Evolutionary conservation across 2,797 vertebrate genomes (phyloP), one percentile per base, ranked within the genome.

Genomic region (Pogoniulus pusillus): DNA sequence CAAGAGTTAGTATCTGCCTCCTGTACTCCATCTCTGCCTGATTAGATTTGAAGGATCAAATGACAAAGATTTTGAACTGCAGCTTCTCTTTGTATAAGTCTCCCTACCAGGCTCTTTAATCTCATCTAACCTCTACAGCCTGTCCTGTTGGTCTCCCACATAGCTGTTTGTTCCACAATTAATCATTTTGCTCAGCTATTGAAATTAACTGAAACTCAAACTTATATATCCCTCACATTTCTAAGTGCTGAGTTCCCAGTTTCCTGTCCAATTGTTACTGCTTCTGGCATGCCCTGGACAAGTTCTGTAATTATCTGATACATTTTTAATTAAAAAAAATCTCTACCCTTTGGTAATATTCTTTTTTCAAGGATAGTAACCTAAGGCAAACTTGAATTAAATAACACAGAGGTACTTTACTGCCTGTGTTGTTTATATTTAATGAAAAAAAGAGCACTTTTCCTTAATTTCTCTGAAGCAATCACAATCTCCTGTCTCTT

Each of bases 301-400:
- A 77, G 7, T 82, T 91, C 54, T 77, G 3, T 90, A 91, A 90
- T 84, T 85, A 73, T 55, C 29, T 87, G 68, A 86, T 84, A 32
- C 37, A 94, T 93, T 94, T 92, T 90, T 93, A 77, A 91, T 78
- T 62, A 1, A 0, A 1, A 80, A 84, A 86, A 79, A 62, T 43
- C 51, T 82, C 19, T 41, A 45, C 65, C 34, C 43, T 88, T 58
- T 74, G 59, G 71, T 87, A 90, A 74, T 51, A 86, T 60, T 10
- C 18, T 84, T 89, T 89, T 68, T 89, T 70, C 82, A 82, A 82
- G 29, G 70, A 53, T 35, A 12, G 23, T 60, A 81, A 53, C 24
- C 12, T 79, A 86, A 95, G 91, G 3, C 53, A 89, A 91, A 77
- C 51, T 51, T 85, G 78, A 80, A 77, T 85, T 89, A 89, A 90